Conservation (phyloP, 2,888 invertebrate genomes). For the Meiosimyza decipiens region DNA sequence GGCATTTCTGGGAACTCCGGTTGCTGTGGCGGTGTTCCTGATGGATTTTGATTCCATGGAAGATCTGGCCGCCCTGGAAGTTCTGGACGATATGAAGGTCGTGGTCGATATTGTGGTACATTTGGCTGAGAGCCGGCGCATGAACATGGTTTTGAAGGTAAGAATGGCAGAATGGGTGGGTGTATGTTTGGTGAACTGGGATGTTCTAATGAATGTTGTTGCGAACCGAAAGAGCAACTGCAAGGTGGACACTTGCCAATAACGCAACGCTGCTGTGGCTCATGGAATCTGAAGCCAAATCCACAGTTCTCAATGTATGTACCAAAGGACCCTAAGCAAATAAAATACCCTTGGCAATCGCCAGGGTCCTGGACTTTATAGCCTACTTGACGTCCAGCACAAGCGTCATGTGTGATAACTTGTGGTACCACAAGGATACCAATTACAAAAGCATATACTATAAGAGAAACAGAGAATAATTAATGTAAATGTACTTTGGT, state of each 20-base stretch:
- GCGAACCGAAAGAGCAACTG: not conserved
- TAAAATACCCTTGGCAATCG: conserved; percentile 44
- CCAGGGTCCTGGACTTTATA: conserved; percentile 43
- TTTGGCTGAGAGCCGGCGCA: not conserved
- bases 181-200: too few relatives aligned
- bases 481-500: not conserved
- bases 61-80: not conserved
- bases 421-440: conserved; percentile 23
- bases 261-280: conserved; percentile 38
- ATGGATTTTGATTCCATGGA: conserved; percentile 2
- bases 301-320: conserved; percentile 40
- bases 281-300: conserved; percentile 38
- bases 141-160: too few relatives aligned
- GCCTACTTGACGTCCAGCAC: conserved; percentile 33
- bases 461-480: not conserved
- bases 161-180: too few relatives aligned
- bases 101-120: not conserved
- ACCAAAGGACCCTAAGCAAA: conserved; percentile 41
- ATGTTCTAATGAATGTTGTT: too few relatives aligned
- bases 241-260: conserved; percentile 42
- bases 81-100: not conserved
- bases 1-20: not conserved
- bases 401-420: conserved; percentile 5
- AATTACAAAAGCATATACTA: conserved; percentile 14
- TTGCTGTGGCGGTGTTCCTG: not conserved